Conservation (phyloP, 2,888 invertebrate species). For the Hetaerina titia region DNA sequence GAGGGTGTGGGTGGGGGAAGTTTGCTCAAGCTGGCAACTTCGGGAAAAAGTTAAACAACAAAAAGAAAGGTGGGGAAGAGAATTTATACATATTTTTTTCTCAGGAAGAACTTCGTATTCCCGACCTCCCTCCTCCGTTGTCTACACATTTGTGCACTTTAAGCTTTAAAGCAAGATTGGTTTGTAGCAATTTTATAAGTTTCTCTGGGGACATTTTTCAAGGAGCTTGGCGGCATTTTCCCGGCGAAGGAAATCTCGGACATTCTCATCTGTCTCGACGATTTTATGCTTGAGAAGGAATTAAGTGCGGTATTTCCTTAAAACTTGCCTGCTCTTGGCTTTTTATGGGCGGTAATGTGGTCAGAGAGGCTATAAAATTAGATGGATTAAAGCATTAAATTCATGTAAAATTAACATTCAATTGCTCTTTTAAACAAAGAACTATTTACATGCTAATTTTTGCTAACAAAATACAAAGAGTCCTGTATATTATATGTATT, state of each 20-base stretch:
- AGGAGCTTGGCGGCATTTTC: constrained; percentile 19
- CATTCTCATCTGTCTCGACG: constrained; percentile 9
- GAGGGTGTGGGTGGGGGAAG: background rate
- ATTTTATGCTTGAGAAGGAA: background rate
- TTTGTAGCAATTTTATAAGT: constrained; percentile 29
- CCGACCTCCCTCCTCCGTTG: background rate
- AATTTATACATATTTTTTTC: background rate
- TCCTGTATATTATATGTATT: no score
- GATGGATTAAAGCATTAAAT: background rate
- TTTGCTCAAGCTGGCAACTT: constrained; percentile 1
- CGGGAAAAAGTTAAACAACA: background rate
- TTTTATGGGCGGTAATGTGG: background rate
- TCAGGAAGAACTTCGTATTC: background rate
- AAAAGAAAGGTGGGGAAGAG: background rate
- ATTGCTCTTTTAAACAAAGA: no score
- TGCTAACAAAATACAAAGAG: no score
- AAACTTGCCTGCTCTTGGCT: background rate
- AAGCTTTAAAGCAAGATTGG: constrained; percentile 31
- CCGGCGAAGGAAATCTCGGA: background rate
- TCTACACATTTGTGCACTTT: constrained; percentile 33
- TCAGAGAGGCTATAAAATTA: background rate
- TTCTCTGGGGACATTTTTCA: constrained; percentile 14
- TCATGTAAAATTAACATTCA: background rate
- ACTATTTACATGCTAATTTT: no score
- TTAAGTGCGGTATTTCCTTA: background rate